phyloP scores from a whole-genome alignment of 1,140 invertebrate genomes.

The Leptinotarsa defecta region DNA sequence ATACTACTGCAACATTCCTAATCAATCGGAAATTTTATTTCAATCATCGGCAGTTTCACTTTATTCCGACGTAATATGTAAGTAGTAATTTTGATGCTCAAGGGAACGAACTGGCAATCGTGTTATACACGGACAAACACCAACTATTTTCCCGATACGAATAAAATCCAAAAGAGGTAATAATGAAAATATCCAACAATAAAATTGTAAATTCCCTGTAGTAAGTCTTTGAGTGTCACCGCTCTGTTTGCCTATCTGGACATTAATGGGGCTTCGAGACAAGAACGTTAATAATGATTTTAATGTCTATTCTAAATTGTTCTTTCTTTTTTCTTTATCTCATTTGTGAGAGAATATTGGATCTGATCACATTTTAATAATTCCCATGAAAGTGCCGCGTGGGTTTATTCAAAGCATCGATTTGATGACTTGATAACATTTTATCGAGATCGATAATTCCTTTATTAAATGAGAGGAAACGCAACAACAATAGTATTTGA shows the following conservation, averaged over 20 bases:
- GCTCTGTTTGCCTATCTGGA: conserved; percentile 44
- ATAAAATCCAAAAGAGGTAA: conserved; percentile 45
- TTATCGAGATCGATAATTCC: neutral
- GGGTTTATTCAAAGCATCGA: neutral
- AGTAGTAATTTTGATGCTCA: neutral
- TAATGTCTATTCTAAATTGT: conserved; percentile 31
- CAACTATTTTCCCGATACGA: conserved; percentile 44
- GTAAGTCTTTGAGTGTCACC: conserved; percentile 45
- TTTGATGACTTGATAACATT: conserved; percentile 7
- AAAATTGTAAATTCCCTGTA: conserved; percentile 48
- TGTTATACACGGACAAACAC: conserved; percentile 38
- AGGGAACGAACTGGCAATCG: conserved; percentile 6
- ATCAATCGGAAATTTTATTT: too few species aligned
- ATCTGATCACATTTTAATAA: conserved; percentile 12
- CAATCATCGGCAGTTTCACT: too few species aligned
- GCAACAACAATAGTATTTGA: too few species aligned
- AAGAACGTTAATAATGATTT: conserved; percentile 46
- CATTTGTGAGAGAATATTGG: conserved; percentile 8
- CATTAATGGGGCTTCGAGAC: conserved; percentile 47
- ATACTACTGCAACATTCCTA: too few species aligned
- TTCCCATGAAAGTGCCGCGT: neutral
- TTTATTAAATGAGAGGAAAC: neutral
- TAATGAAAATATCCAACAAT: conserved; percentile 50
- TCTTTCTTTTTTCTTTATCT: conserved; percentile 15
- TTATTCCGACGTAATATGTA: too few species aligned